phyloP scores from a whole-genome alignment of 2,888 invertebrate species.

The Xestobium rufovillosum region DNA sequence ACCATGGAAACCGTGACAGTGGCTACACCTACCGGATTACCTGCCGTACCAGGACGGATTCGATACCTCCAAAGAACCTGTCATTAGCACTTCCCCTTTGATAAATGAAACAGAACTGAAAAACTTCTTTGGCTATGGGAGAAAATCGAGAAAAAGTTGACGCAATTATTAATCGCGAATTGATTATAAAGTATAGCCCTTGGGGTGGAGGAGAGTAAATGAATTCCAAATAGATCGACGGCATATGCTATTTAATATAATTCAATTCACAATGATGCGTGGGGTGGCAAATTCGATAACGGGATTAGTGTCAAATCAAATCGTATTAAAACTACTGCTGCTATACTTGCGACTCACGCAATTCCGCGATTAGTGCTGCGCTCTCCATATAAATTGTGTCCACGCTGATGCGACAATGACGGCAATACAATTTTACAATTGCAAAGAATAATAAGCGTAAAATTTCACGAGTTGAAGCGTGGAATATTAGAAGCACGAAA shows the following conservation, averaged over 20 bases:
- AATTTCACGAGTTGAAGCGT: too few relatives aligned
- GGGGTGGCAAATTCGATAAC: slow-evolving; percentile 46
- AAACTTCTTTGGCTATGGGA: too few relatives aligned
- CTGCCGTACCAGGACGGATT: slow-evolving; percentile 31
- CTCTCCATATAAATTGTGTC: too few relatives aligned
- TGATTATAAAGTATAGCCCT: background rate
- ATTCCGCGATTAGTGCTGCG: slow-evolving; percentile 14
- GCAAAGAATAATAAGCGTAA: too few relatives aligned
- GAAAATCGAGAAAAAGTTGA: too few relatives aligned
- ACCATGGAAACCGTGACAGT: slow-evolving; percentile 36
- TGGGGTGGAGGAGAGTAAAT: slow-evolving; percentile 20
- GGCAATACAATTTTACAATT: too few relatives aligned
- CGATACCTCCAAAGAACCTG: slow-evolving; percentile 25
- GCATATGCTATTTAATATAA: slow-evolving; percentile 47
- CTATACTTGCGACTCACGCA: slow-evolving; percentile 28
- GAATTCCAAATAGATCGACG: slow-evolving; percentile 34
- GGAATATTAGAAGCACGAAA: too few relatives aligned
- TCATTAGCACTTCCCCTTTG: slow-evolving; percentile 30
- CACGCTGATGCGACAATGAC: too few relatives aligned
- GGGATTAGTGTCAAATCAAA: slow-evolving; percentile 48
- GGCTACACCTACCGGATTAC: slow-evolving; percentile 37
- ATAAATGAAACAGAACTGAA: too few relatives aligned
- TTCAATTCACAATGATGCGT: slow-evolving; percentile 43
- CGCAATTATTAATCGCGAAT: too few relatives aligned
- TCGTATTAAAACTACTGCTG: slow-evolving; percentile 43